Conservation (phyloP, 2,888 invertebrate genomes). For the Eubasilissa splendida region DNA sequence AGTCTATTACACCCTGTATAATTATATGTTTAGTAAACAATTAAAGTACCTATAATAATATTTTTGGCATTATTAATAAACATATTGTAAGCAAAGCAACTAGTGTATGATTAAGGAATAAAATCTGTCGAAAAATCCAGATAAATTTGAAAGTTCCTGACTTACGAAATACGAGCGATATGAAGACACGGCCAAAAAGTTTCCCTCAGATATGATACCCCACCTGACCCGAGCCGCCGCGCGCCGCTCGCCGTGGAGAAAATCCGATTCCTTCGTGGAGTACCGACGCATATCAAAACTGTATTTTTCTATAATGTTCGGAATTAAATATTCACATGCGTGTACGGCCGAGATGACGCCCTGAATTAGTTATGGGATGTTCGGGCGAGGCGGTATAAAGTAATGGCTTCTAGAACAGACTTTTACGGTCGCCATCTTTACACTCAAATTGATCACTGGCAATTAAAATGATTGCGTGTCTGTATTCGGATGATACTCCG, state of each 20-base stretch:
- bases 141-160: conserved; percentile 35
- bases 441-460: conserved; percentile 26
- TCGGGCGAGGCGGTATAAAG: conserved; percentile 23
- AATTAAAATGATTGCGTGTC: conserved; percentile 42
- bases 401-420: conserved; percentile 18
- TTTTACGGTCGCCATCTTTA: conserved; percentile 19
- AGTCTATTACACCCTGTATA: too few relatives aligned
- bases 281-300: conserved; percentile 50
- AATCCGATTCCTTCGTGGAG: conserved; percentile 28
- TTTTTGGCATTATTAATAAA: too few relatives aligned
- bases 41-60: too few relatives aligned
- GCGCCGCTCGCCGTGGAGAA: neutral
- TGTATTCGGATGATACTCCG: neutral
- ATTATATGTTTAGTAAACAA: too few relatives aligned
- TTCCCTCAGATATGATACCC: conserved; percentile 42
- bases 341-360: conserved; percentile 38
- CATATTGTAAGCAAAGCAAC: too few relatives aligned
- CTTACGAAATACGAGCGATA: conserved; percentile 22
- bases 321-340: conserved; percentile 54
- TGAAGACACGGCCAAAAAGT: conserved; percentile 50
- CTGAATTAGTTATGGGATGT: conserved; percentile 50
- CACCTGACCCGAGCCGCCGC: conserved; percentile 6
- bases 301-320: conserved; percentile 41
- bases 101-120: too few relatives aligned
- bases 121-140: neutral